Evolutionary conservation across 2,797 vertebrate genomes (phyloP), one percentile per base, ranked within the genome.

Genomic region (Carduelis carduelis): DNA sequence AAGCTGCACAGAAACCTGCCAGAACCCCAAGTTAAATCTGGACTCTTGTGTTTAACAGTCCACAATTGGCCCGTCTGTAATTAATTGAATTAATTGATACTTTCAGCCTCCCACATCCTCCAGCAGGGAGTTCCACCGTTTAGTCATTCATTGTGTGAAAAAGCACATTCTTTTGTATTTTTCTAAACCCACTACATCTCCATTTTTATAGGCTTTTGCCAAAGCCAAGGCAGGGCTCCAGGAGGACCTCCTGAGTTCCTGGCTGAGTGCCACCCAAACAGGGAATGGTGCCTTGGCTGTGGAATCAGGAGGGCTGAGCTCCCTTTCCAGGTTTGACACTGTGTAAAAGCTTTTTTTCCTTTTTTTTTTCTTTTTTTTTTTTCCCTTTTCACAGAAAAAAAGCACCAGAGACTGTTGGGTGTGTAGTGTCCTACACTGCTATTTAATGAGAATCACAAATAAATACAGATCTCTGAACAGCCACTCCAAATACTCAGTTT

Each of bases 201-300:
- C 87, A 61, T 81, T 95, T 96, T 95, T 60, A 91, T 53, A 97
- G 87, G 28, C 72, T 91, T 78, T 11, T 85, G 91, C 87, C 89
- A 95, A 68, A 68, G 13, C 34, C 72, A 65, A 43, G 95, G 96
- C 94, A 86, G 65, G 57, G 49, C 47, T 94, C 89, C 95, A 95
- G 85, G 2, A 95, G 83, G 91, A 95, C 93, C 95, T 96, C 94
- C 94, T 95, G 85, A 90, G 90, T 37, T 90, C 88, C 76, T 96
- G 96, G 91, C 93, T 32, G 41, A 35, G 57, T 9, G 91, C 89
- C 95, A 68, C 41, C 52, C 52, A n/a, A 78, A 35, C 41, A 75
- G 76, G 82, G 91, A 89, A 81, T 11, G 57, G 64, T 71, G 91
- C 85, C 79, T 68, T 95, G 91, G 91, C 93, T 86, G 69, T 21